phyloP scores from a whole-genome alignment of 2,888 invertebrate genomes.

The Apodemia mormo region DNA sequence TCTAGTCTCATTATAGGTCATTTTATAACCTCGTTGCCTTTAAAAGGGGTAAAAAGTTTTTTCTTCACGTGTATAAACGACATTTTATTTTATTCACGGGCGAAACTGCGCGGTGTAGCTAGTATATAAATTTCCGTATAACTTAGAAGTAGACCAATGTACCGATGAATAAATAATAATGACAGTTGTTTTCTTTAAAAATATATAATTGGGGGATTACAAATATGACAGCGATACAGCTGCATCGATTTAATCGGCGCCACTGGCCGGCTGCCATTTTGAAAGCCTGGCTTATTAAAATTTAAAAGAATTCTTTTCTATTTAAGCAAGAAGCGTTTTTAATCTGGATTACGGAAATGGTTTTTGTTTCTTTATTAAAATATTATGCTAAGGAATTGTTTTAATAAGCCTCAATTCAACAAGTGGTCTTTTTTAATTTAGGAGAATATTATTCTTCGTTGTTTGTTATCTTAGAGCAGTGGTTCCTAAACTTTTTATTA shows the following conservation, averaged over 20 bases:
- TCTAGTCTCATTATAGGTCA: no score
- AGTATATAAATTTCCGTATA: no score
- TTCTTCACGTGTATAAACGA: no score
- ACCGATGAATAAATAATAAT: neutral
- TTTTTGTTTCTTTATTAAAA: slow-evolving; percentile 9
- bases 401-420: neutral
- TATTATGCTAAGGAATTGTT: neutral
- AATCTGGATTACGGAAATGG: slow-evolving; percentile 17
- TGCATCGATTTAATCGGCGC: neutral
- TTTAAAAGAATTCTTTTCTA: slow-evolving; percentile 13
- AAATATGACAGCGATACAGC: neutral
- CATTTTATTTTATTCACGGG: no score
- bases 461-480: neutral
- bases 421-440: neutral
- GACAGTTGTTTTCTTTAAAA: slow-evolving; percentile 1
- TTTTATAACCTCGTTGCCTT: no score
- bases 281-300: slow-evolving; percentile 8
- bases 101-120: no score
- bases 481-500: no score
- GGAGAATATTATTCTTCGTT: neutral
- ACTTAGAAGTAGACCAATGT: neutral
- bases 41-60: no score
- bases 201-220: neutral
- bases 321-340: slow-evolving; percentile 10
- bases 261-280: slow-evolving; percentile 12